Conservation (phyloP, 2,888 invertebrate species). For the Hirtodrosophila confusa region DNA sequence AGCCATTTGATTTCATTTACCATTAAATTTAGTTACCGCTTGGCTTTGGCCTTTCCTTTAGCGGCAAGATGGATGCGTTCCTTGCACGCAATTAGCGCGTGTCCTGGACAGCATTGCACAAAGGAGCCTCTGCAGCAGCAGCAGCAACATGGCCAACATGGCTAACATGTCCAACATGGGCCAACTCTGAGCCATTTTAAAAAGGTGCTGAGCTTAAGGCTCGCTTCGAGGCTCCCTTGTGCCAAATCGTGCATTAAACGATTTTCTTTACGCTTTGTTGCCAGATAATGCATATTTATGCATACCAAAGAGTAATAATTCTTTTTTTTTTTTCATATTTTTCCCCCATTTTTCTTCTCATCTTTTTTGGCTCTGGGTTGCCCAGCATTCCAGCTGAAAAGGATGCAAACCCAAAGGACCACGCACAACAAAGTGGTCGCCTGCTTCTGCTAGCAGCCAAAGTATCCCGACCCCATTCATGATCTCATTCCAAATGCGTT, state of each 20-base stretch:
- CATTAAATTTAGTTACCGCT: constrained; percentile 28
- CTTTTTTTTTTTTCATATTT: neutral
- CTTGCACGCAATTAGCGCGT: constrained; percentile 34
- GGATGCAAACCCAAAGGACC: constrained; percentile 19
- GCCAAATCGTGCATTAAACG: constrained; percentile 62
- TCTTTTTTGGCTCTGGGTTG: neutral
- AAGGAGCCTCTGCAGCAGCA: neutral
- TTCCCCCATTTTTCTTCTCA: neutral
- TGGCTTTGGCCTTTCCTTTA: constrained; percentile 20
- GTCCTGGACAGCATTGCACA: constrained; percentile 20
- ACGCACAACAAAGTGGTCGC: constrained; percentile 27
- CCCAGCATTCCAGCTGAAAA: constrained; percentile 14
- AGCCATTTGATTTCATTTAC: constrained; percentile 60
- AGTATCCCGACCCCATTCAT: neutral
- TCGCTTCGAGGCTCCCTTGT: constrained; percentile 6
- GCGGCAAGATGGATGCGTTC: constrained; percentile 28
- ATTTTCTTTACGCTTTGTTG: constrained; percentile 52
- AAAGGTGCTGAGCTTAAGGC: neutral
- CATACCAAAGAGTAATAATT: constrained; percentile 38
- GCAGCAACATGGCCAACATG: neutral
- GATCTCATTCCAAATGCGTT: neutral
- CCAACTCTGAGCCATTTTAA: too few species aligned
- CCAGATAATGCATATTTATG: constrained; percentile 39
- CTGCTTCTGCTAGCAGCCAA: constrained; percentile 1
- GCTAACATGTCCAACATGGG: too few species aligned